Evolutionary conservation across 1,140 invertebrate genomes (phyloP).

Genomic region (Campoletis sonorensis): DNA sequence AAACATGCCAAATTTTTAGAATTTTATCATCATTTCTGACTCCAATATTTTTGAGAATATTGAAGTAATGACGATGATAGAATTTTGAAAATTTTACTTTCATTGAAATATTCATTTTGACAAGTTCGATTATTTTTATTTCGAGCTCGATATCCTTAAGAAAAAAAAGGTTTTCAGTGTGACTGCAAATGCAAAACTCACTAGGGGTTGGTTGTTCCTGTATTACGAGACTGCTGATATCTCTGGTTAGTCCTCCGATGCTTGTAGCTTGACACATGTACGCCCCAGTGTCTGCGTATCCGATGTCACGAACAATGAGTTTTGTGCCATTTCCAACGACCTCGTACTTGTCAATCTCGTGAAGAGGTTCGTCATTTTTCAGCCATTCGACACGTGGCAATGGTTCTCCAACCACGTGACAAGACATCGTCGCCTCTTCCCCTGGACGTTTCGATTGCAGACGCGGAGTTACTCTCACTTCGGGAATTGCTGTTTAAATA

Average conservation of each 20-base stretch:
- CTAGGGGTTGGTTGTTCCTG: conserved; percentile 83
- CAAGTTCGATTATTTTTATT: no score
- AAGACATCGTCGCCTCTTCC: conserved; percentile 83
- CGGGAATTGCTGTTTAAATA: conserved; percentile 79
- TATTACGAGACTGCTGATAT: conserved; percentile 84
- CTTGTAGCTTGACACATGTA: conserved; percentile 88
- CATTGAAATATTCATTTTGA: no score
- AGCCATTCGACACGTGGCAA: conserved; percentile 83
- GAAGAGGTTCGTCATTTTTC: conserved; percentile 84
- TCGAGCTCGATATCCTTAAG: no score
- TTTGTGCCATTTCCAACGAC: conserved; percentile 85
- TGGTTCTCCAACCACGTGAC: conserved; percentile 84
- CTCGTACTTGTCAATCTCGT: conserved; percentile 81
- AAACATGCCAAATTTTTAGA: no score
- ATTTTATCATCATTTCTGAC: no score
- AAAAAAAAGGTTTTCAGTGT: no score
- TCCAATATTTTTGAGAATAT: no score
- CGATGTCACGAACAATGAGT: conserved; percentile 81
- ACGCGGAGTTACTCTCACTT: conserved; percentile 83
- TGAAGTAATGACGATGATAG: no score
- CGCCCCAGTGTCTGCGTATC: conserved; percentile 85
- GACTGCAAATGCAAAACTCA: no score
- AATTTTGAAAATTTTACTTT: no score
- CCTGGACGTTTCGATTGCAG: conserved; percentile 83
- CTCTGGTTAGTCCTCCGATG: conserved; percentile 82